These are phyloP conservation scores for Euclidia mi DNA, from an alignment of 2,888 invertebrate genomes.

Conservation along the genomic window DNA sequence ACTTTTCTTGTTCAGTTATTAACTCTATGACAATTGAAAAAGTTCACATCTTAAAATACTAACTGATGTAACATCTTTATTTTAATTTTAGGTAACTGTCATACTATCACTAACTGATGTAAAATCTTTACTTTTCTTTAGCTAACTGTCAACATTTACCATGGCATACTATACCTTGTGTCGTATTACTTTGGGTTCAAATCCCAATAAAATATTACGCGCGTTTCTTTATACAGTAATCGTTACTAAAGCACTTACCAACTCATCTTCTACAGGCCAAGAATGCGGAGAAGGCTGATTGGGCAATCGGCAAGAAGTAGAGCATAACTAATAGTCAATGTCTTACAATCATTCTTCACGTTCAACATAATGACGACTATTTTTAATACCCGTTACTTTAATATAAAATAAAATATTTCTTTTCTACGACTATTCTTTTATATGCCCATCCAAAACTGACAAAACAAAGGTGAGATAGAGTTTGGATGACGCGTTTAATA, in stretches of 20 bases:
- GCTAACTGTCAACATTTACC: too few relatives aligned
- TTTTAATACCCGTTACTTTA: constrained; percentile 73
- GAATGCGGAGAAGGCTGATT: constrained; percentile 94
- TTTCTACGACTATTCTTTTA: constrained; percentile 68
- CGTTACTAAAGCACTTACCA: constrained; percentile 53
- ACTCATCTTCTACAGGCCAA: constrained; percentile 92
- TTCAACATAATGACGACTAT: constrained; percentile 69
- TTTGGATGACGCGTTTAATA: constrained; percentile 70
- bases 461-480: constrained; percentile 79
- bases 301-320: constrained; percentile 92
- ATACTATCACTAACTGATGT: too few relatives aligned
- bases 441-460: constrained; percentile 61
- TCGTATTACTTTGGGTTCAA: constrained; percentile 36
- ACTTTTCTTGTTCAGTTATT: too few relatives aligned
- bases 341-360: constrained; percentile 62
- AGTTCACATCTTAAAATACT: too few relatives aligned
- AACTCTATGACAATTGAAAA: too few relatives aligned
- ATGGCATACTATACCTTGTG: constrained; percentile 7
- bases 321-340: constrained; percentile 56
- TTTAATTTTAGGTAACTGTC: too few relatives aligned
- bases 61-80: too few relatives aligned
- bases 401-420: constrained; percentile 75
- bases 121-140: too few relatives aligned
- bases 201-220: constrained; percentile 17
- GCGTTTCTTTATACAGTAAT: constrained; percentile 14